Percentiles rank a stretch among this genome's conserved stretches.
Conservation (phyloP, 2,797 vertebrate genomes). For the Anableps anableps region DNA sequence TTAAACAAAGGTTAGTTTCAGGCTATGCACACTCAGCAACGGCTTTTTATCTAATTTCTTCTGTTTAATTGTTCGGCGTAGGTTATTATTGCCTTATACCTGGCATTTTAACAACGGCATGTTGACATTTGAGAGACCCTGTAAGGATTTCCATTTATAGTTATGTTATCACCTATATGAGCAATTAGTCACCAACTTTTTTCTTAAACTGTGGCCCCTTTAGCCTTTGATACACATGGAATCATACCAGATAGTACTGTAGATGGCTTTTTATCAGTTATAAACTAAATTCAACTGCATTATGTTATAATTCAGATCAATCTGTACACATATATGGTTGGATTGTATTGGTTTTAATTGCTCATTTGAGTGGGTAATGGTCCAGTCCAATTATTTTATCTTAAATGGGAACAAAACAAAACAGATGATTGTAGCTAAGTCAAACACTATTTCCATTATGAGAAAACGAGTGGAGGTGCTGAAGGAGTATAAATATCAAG, state of each 20-base stretch:
- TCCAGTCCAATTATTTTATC: neutral
- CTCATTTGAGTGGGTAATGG: neutral
- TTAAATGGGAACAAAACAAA: neutral
- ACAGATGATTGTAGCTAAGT: neutral
- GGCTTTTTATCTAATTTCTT: too few species aligned
- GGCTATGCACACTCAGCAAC: too few species aligned
- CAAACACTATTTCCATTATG: too few species aligned
- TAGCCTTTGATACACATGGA: neutral
- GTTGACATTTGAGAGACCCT: too few species aligned
- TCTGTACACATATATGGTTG: neutral
- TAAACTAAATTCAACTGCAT: neutral
- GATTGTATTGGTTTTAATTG: neutral
- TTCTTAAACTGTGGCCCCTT: neutral
- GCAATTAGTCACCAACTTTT: neutral
- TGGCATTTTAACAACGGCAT: too few species aligned
- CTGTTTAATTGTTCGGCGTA: too few species aligned
- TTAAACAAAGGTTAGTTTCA: too few species aligned
- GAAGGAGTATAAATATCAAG: too few species aligned
- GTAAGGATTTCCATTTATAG: too few species aligned
- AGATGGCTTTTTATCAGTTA: neutral
- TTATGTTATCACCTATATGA: neutral
- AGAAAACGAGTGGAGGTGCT: too few species aligned
- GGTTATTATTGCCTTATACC: too few species aligned
- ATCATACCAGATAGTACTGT: neutral
- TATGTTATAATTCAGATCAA: neutral